Evolutionary conservation across 2,113 vertebrate genomes (phyloP).

Genomic region (Plotosus lineatus): DNA sequence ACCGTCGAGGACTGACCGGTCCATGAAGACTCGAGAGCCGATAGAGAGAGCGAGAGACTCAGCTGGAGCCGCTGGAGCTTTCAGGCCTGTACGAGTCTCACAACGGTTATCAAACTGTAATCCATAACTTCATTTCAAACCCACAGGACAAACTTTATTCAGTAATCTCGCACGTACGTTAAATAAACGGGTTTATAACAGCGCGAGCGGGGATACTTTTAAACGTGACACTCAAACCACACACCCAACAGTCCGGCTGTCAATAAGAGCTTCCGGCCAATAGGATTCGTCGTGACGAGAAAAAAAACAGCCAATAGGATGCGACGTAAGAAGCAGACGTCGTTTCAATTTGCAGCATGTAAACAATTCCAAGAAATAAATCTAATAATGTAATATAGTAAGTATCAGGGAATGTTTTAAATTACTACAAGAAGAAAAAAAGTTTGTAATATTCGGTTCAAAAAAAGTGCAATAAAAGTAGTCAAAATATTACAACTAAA

Average conservation of each 20-base stretch:
- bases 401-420: no score
- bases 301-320: background rate
- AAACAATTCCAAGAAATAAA: background rate
- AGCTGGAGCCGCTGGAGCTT: background rate
- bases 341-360: background rate
- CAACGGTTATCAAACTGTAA: background rate
- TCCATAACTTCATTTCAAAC: background rate
- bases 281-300: background rate
- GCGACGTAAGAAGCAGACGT: background rate
- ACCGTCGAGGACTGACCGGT: background rate
- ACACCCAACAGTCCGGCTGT: background rate
- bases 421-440: no score
- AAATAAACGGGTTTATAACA: background rate
- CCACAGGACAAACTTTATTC: no score
- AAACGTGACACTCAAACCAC: constrained; percentile 47
- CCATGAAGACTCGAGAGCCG: background rate
- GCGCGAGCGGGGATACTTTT: background rate
- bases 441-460: background rate
- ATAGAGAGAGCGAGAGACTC: no score
- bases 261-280: background rate
- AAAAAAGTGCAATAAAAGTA: background rate
- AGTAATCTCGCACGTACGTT: background rate
- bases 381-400: background rate
- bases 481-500: background rate
- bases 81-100: background rate